Conservation (phyloP, 2,797 vertebrate genomes). For the Enteromius afrohamiltoni region DNA sequence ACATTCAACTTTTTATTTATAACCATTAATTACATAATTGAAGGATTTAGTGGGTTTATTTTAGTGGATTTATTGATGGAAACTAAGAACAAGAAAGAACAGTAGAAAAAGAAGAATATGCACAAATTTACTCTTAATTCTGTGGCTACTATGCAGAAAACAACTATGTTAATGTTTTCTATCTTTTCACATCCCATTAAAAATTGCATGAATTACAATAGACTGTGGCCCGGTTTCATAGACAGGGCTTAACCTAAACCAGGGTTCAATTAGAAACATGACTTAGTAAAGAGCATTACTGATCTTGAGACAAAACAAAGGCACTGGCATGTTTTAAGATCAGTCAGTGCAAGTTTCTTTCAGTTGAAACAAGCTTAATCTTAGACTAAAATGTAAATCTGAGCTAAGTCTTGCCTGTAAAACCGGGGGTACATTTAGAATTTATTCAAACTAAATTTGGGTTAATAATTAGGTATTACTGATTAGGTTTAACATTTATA, state of each 20-base stretch:
- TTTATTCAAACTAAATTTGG: not conserved
- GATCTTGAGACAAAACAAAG: too few relatives aligned
- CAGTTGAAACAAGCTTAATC: too few relatives aligned
- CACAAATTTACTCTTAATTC: not conserved
- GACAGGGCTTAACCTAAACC: too few relatives aligned
- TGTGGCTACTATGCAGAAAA: not conserved
- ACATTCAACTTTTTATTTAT: not conserved
- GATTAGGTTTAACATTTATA: not conserved
- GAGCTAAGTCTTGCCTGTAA: too few relatives aligned
- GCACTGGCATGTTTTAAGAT: too few relatives aligned
- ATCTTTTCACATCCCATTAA: not conserved
- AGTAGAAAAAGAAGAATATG: not conserved
- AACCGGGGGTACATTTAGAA: not conserved
- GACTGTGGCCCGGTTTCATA: too few relatives aligned
- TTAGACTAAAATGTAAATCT: too few relatives aligned
- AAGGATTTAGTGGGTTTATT: not conserved
- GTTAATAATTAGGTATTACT: not conserved
- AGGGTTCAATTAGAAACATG: too few relatives aligned
- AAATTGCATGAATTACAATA: not conserved
- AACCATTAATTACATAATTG: not conserved
- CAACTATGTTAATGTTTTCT: not conserved
- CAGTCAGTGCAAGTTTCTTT: too few relatives aligned
- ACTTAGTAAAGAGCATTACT: too few relatives aligned
- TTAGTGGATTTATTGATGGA: too few relatives aligned
- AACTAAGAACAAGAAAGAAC: too few relatives aligned